Base-by-base conservation (phyloP, 2,888 invertebrate species). In the Acronicta leporina region DNA sequence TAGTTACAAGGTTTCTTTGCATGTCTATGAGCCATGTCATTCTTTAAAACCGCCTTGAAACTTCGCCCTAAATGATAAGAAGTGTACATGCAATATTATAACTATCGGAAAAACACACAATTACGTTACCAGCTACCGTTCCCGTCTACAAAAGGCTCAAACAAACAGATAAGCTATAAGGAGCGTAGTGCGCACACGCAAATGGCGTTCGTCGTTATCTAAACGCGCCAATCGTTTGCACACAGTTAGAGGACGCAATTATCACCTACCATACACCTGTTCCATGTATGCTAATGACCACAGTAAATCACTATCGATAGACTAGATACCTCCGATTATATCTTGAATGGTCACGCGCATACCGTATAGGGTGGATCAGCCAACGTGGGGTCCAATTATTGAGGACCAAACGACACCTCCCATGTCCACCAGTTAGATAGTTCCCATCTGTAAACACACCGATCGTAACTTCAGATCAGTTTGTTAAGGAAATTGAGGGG, bases 191-290 rank as follows among this genome's bases (percentile, higher is more conserved):
- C 79, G 79, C 79, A 78, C 73, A 77, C 81, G 84, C 83, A 85
- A 86, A 86, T 83, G 83, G 80, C 78, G 68, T 68, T 73, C 85
- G 85, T 88, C 79, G 79, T 88, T 88, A 90, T 90, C 90, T 90
- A 80, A 86, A 86, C 80, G 82, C 83, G 82, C 77, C 81, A 79
- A 86, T 87, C 82, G 87, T 80, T 85, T 84, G 79, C 83, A 77
- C 77, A 73, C 72, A 72, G 80, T 77, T 81, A 76, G 81, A 85
- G 81, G 84, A 84, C 81, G 82, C 85, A 85, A 87, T 89, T 88
- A 89, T 86, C 87, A 85, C 87, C 80, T 80, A 53, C 72, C 52
- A 41, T 76, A 85, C 89, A 89, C 89, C 87, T 89, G 89, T 83
- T 81, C 70, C 72, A 67, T 68, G 69, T 80, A 83, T 81, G 84